phyloP scores from a whole-genome alignment of 64 coral and sea anemone species.

The Platygyra sinensis region DNA sequence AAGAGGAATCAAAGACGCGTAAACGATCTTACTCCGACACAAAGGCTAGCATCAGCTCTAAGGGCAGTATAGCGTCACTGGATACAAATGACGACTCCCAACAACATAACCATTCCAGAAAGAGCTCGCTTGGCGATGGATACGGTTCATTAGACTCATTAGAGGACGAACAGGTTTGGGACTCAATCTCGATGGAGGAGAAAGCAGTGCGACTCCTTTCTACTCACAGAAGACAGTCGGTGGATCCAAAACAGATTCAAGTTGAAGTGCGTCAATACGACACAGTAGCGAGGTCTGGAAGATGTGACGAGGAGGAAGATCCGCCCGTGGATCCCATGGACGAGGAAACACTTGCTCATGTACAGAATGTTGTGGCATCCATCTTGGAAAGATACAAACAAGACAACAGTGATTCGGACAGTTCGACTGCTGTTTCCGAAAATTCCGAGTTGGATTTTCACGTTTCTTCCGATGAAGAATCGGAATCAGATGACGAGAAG shows the following conservation, averaged over 20 bases:
- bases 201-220: neutral
- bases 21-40: neutral
- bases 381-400: neutral
- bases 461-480: constrained; percentile 8
- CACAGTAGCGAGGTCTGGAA: neutral
- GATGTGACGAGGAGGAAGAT: neutral
- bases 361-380: neutral
- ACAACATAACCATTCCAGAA: neutral
- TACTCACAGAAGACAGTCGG: neutral
- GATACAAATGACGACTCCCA: neutral
- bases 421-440: neutral
- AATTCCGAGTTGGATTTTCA: neutral
- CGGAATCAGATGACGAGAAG: neutral
- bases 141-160: neutral
- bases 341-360: neutral
- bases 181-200: neutral
- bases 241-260: constrained; percentile 11
- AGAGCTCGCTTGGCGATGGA: neutral
- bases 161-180: neutral
- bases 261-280: neutral
- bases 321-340: neutral
- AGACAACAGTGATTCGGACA: neutral
- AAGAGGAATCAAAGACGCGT: neutral
- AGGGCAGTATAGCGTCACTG: neutral
- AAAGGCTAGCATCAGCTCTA: neutral